Evolutionary conservation across 2,797 vertebrate species (phyloP).

Genomic region (Acipenser oxyrinchus): DNA sequence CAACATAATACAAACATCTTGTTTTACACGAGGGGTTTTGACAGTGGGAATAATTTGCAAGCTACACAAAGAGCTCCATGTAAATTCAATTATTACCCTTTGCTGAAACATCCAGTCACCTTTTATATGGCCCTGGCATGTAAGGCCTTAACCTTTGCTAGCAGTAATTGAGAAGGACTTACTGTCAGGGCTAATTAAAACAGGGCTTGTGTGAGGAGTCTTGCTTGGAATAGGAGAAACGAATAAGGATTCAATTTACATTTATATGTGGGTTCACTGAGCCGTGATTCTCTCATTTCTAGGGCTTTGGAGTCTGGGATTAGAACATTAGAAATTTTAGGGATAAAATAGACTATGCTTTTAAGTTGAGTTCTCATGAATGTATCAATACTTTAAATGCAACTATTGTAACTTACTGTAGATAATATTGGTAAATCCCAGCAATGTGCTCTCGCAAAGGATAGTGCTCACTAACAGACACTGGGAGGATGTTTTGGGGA

Average conservation of each 20-base stretch:
- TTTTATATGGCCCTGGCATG: background rate
- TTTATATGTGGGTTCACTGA: slow-evolving; percentile 16
- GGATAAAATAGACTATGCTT: too few relatives aligned
- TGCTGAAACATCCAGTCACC: background rate
- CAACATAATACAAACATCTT: background rate
- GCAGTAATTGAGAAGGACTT: slow-evolving; percentile 13
- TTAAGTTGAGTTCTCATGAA: too few relatives aligned
- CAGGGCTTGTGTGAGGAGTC: background rate
- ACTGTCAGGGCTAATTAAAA: slow-evolving; percentile 20
- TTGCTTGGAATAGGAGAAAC: background rate
- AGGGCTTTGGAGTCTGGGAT: background rate
- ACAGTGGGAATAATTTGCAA: slow-evolving; percentile 1
- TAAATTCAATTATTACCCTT: background rate
- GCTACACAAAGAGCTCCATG: background rate
- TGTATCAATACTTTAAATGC: too few relatives aligned
- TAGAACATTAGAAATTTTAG: background rate
- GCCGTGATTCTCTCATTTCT: background rate
- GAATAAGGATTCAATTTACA: slow-evolving; percentile 16
- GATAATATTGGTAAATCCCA: too few relatives aligned
- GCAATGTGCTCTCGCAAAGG: too few relatives aligned
- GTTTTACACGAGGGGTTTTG: background rate
- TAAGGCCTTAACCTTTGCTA: slow-evolving; percentile 14
- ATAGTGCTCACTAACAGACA: too few relatives aligned
- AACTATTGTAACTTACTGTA: too few relatives aligned
- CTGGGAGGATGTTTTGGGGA: too few relatives aligned